Conservation (phyloP, 2,113 vertebrate species). For the Phylloscopus whistleri region DNA sequence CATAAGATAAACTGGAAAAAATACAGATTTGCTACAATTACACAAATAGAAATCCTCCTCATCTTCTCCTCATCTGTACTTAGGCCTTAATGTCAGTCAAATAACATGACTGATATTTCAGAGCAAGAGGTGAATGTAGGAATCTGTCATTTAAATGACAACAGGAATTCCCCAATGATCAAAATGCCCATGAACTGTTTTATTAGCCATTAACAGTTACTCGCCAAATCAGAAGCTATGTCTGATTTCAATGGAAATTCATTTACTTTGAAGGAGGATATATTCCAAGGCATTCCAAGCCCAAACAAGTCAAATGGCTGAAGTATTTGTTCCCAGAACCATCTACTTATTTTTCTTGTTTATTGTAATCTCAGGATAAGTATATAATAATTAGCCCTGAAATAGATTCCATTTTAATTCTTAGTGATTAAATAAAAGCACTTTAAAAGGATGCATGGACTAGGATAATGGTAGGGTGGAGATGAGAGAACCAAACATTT, state of each 20-base stretch:
- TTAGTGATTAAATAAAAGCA: neutral
- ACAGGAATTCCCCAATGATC: neutral
- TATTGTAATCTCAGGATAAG: neutral
- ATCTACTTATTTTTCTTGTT: neutral
- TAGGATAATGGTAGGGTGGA: neutral
- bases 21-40: constrained; percentile 23
- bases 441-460: neutral
- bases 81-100: neutral
- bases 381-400: neutral
- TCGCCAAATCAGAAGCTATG: constrained; percentile 23
- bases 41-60: constrained; percentile 13
- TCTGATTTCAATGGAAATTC: constrained; percentile 59
- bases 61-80: neutral
- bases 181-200: neutral
- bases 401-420: neutral
- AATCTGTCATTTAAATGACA: neutral
- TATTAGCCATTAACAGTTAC: constrained; percentile 15
- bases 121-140: constrained; percentile 9
- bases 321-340: constrained; percentile 22
- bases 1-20: constrained; percentile 14
- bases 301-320: constrained; percentile 47
- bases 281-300: constrained; percentile 37
- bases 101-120: neutral
- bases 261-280: constrained; percentile 10
- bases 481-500: neutral